Conservation (phyloP, 2,888 invertebrate genomes). For the Drosophila longiperda region DNA sequence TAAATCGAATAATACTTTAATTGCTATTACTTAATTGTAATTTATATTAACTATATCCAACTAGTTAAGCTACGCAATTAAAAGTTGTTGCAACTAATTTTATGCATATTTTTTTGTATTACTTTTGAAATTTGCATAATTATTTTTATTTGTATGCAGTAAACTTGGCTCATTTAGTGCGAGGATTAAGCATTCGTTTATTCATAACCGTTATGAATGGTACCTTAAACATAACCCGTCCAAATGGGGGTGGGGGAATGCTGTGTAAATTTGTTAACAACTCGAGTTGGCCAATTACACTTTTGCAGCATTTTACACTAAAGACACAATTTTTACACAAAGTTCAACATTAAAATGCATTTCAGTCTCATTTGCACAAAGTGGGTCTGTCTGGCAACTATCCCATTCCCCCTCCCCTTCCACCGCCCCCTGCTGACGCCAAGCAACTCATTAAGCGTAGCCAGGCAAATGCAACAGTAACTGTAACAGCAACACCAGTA, state of each 20-base stretch:
- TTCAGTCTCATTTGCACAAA: slow-evolving; percentile 23
- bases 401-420: fast-evolving
- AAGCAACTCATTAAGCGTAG: slow-evolving; percentile 52
- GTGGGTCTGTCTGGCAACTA: not conserved
- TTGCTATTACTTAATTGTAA: not conserved
- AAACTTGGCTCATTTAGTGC: slow-evolving; percentile 17
- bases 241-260: slow-evolving; percentile 2
- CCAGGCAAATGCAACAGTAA: slow-evolving; percentile 15
- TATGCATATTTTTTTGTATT: not conserved
- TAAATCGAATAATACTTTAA: not conserved
- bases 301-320: slow-evolving; percentile 34
- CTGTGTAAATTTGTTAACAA: slow-evolving; percentile 44
- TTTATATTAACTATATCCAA: too few species aligned
- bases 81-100: not conserved
- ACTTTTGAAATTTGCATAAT: not conserved
- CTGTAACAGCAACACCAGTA: not conserved
- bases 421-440: slow-evolving; percentile 13
- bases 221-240: slow-evolving; percentile 14
- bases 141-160: not conserved
- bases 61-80: not conserved
- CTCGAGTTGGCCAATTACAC: slow-evolving; percentile 53
- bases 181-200: slow-evolving; percentile 22
- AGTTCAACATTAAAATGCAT: slow-evolving; percentile 39
- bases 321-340: slow-evolving; percentile 26
- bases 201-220: slow-evolving; percentile 16